phyloP scores from a whole-genome alignment of 2,797 vertebrate genomes.

The Notamacropus eugenii region DNA sequence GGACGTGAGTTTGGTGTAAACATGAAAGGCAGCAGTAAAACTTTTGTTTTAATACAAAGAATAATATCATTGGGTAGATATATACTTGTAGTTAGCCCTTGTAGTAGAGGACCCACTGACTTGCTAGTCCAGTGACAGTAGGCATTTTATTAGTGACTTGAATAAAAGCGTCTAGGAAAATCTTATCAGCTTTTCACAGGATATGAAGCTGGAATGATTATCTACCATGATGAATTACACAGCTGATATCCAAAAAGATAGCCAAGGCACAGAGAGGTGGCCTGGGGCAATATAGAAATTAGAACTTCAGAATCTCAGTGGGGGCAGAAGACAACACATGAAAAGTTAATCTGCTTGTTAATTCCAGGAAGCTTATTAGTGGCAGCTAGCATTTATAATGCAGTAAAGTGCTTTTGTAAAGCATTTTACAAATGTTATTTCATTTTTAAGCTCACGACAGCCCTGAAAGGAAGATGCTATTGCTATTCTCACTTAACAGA shows the following conservation, averaged over 20 bases:
- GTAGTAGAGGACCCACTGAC: neutral
- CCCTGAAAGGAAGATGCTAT: neutral
- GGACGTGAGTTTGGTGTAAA: neutral
- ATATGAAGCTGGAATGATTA: neutral
- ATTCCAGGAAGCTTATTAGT: neutral
- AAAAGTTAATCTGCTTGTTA: neutral
- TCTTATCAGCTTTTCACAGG: neutral
- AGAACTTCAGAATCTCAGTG: neutral
- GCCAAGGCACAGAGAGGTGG: neutral
- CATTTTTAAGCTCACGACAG: neutral
- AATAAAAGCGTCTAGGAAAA: neutral
- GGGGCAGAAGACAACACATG: neutral
- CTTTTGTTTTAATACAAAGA: neutral
- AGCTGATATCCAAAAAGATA: neutral
- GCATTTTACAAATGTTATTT: neutral
- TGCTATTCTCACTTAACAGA: neutral
- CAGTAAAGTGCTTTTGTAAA: neutral
- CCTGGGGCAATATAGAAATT: neutral
- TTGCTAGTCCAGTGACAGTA: neutral
- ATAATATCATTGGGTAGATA: neutral
- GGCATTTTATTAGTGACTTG: neutral
- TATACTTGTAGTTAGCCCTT: neutral
- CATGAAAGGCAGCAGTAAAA: neutral
- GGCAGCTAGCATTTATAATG: neutral
- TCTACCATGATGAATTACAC: neutral